Base-by-base conservation (phyloP, 2,797 vertebrate species). In the Phataginus tricuspis region DNA sequence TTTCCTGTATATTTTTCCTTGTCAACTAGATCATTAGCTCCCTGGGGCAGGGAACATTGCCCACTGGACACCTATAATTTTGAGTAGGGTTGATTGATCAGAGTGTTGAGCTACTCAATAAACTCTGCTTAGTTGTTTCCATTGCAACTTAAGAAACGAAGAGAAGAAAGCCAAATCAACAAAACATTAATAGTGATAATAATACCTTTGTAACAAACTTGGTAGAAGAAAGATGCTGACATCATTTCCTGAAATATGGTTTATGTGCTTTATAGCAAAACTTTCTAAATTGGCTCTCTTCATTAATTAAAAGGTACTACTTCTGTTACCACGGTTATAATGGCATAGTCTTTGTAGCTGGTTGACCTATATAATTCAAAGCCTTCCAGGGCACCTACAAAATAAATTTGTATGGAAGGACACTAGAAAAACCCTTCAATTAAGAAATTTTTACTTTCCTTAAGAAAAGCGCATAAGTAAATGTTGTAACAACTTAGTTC, bases 181-280 rank as follows among this genome's bases (percentile, higher is more conserved):
- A 61, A 79, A 69, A 55, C 83, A 68, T 71, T 90, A 94, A 92
- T 68, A 87, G 75, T 90, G 34, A 77, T 83, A 21, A 49, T 90
- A 71, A 82, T 61, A 61, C 82, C 25, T 92, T 2, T 91, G 3
- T 85, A 92, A 95, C 7, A 88, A 82, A 82, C 45, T 80, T 82
- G 31, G 34, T 69, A 7, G 59, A 90, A 75, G 84, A 59, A 92
- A 2, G 8, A 74, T 95, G 39, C 57, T 95, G 12, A 63, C 53
- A 39, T 51, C 10, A 51, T 95, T 93, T 91, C 87, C 42, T 61
- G 83, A 91, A 92, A 82, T 85, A 49, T 75, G 12, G 59, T 34
- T 88, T 69, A 45, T 72, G 14, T 82, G 34, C 75, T 92, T 34
- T 31, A 63, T 86, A 83, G 69, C 1, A 86, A 69, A 93, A 57